phyloP scores from a whole-genome alignment of 2,888 invertebrate species.

The Dinocampus coccinellae region DNA sequence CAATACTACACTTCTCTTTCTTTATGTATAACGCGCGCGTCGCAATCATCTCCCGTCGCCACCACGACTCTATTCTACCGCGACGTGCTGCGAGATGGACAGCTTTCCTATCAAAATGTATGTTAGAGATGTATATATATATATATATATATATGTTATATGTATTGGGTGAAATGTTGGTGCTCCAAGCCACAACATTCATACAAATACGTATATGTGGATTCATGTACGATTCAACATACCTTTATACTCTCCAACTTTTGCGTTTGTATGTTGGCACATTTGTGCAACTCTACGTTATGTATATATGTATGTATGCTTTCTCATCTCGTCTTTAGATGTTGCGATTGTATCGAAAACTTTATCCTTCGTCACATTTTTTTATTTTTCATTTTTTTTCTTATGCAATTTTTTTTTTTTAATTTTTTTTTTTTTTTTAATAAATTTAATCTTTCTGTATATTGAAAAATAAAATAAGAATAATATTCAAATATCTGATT shows the following conservation, averaged over 20 bases:
- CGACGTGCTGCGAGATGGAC: conserved; percentile 64
- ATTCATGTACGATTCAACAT: not conserved
- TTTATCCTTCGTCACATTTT: conserved; percentile 16
- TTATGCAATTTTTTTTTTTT: conserved; percentile 10
- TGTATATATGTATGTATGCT: not conserved
- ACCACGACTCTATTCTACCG: conserved; percentile 60
- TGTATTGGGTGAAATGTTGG: conserved; percentile 42
- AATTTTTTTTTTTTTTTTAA: not conserved
- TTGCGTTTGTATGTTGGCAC: not conserved
- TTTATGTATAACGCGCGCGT: conserved; percentile 32
- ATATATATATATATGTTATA: conserved; percentile 25
- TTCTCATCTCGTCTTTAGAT: not conserved
- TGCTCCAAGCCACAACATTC: conserved; percentile 35
- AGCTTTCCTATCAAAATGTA: conserved; percentile 49
- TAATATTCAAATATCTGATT: not conserved
- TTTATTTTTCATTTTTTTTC: not conserved
- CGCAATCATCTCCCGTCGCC: conserved; percentile 44
- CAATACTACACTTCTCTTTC: conserved; percentile 38
- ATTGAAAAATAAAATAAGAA: not conserved
- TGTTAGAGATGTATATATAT: conserved; percentile 27
- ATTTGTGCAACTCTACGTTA: not conserved
- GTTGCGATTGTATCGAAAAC: conserved; percentile 21
- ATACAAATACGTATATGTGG: conserved; percentile 4
- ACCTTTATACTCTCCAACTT: not conserved
- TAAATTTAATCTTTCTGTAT: not conserved